Evolutionary conservation across 2,888 invertebrate species (phyloP), one percentile per base, ranked within the genome.

Genomic region (Aphodius sticticus): DNA sequence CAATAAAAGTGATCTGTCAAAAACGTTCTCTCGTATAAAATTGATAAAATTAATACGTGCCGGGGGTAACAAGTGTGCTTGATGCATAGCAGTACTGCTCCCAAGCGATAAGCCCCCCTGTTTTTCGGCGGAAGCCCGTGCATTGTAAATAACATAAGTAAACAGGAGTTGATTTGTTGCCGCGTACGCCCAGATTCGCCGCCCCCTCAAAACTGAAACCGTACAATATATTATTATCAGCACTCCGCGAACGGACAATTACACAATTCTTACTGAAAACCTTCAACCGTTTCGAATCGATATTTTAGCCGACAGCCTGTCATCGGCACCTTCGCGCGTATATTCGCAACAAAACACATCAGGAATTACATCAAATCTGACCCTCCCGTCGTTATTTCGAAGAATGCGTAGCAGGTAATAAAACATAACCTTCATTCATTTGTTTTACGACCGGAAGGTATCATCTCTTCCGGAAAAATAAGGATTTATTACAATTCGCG

Each of bases 1-100:
- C 53, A 53, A 53, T 53, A 53, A 53, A 53, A 53, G 53, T 53
- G 53, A 53, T 53, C 53, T 53, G 53, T 53, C 53, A 53, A 53
- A 53, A 53, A 5, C 53, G 7, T 53, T 53, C 53, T 53, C 9
- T 7, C 53, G 53, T 53, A 53, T 53, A 53, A 53, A 53, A 53
- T 53, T 53, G 53, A 53, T 53, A 53, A 53, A 53, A 53, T 53
- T 53, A 53, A 53, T 53, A 53, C 53, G 53, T 53, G 53, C 53
- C 53, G 53, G 7, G 6, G 53, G 53, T 53, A 53, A 12, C 53
- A 53, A 53, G 53, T 53, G 53, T 53, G 53, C 53, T 53, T 53
- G 53, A 53, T 53, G 53, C 53, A 53, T 53, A 53, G 53, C 53
- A 53, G 53, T 53, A 53, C 53, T 53, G 53, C 3, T 53, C 53